Conservation (phyloP, 2,888 invertebrate species). For the Balanococcus diminutus region DNA sequence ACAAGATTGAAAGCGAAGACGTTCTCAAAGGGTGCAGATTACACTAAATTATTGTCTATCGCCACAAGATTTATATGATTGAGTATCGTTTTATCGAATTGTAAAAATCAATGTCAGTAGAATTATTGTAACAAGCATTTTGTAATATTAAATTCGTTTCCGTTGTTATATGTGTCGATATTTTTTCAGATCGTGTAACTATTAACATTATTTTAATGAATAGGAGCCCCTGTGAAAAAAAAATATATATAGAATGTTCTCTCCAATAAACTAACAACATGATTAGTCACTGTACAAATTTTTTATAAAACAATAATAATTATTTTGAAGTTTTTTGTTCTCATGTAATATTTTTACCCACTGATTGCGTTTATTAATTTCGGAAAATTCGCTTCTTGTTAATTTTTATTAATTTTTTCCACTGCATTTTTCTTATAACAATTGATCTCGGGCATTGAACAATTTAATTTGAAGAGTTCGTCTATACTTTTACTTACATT, state of each 20-base stretch:
- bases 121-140: background rate
- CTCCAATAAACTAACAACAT: too few species aligned
- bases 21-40: slow-evolving; percentile 82
- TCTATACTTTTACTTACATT: background rate
- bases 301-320: too few species aligned
- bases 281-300: too few species aligned
- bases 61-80: slow-evolving; percentile 83
- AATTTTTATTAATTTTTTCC: background rate
- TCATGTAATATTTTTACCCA: too few species aligned
- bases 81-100: background rate
- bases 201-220: too few species aligned
- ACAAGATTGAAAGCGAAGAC: slow-evolving; percentile 83
- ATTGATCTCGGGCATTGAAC: background rate
- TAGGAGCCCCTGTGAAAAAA: too few species aligned
- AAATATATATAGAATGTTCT: too few species aligned
- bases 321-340: too few species aligned
- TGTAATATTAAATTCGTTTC: slow-evolving; percentile 2
- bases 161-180: background rate
- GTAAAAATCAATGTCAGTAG: background rate
- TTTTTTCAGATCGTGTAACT: background rate
- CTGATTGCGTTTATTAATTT: too few species aligned
- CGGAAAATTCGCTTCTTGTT: too few species aligned
- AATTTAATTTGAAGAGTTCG: background rate
- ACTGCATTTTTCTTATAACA: background rate
- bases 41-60: slow-evolving; percentile 89